A percentile compares a stretch with the other conserved stretches of the same genome.
Evolutionary conservation across 2,113 vertebrate genomes (phyloP).

Genomic region (Carlito syrichta): DNA sequence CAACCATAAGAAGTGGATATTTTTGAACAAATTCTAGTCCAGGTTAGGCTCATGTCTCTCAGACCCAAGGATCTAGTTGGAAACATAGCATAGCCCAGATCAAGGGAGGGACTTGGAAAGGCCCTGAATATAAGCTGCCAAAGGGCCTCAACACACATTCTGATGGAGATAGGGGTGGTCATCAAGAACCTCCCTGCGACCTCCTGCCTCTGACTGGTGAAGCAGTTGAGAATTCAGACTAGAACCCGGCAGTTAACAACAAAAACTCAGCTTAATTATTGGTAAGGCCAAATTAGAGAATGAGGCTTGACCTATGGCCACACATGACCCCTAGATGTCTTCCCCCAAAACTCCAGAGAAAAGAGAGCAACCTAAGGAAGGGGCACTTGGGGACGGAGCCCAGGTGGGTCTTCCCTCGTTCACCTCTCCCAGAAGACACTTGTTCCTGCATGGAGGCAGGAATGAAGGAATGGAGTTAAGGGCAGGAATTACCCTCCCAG

Average conservation of each 20-base stretch:
- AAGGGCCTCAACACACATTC: background rate
- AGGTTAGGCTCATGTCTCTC: background rate
- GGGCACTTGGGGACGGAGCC: background rate
- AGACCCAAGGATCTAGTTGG: background rate
- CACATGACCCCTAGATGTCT: background rate
- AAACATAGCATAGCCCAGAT: background rate
- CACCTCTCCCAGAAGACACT: background rate
- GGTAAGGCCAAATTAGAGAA: background rate
- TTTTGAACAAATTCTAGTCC: background rate
- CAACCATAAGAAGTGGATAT: background rate
- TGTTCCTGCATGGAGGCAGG: background rate
- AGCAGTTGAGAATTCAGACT: background rate
- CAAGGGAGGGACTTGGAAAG: background rate
- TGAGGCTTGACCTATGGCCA: background rate
- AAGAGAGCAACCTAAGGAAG: background rate
- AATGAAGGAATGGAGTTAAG: background rate
- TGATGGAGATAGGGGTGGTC: background rate
- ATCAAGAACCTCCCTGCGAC: background rate
- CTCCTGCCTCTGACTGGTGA: background rate
- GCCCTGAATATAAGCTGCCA: background rate
- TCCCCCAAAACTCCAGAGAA: background rate
- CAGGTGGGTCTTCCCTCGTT: background rate
- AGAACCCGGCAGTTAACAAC: background rate
- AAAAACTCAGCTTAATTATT: background rate
- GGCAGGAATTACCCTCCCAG: background rate